Conservation (phyloP, 2,888 invertebrate species). For the Actias luna region DNA sequence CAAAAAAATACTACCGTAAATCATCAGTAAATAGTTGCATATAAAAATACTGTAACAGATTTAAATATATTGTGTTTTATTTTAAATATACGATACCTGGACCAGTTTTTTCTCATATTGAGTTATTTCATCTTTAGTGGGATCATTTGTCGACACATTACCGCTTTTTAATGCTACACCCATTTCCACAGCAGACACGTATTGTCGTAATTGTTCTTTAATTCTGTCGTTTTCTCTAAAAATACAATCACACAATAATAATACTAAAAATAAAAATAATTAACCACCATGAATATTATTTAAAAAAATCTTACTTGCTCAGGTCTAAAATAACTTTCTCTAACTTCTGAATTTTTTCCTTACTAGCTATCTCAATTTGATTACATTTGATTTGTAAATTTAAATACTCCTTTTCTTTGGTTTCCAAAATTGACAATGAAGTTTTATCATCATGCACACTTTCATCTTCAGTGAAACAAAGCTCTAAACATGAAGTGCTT, state of each 20-base stretch:
- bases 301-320: slow-evolving; percentile 76
- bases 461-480: slow-evolving; percentile 76
- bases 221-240: slow-evolving; percentile 90
- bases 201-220: slow-evolving; percentile 92
- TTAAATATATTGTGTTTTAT: background rate
- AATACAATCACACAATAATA: slow-evolving; percentile 3
- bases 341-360: slow-evolving; percentile 72
- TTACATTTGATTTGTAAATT: slow-evolving; percentile 79
- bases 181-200: slow-evolving; percentile 93
- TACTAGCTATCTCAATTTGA: slow-evolving; percentile 66
- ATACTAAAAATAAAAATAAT: slow-evolving; percentile 8
- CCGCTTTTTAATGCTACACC: slow-evolving; percentile 89
- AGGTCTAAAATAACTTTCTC: slow-evolving; percentile 83
- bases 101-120: slow-evolving; percentile 93
- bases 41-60: background rate
- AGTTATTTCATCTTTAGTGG: slow-evolving; percentile 85
- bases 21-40: background rate
- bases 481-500: slow-evolving; percentile 73
- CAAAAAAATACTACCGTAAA: slow-evolving; percentile 19
- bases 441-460: slow-evolving; percentile 61
- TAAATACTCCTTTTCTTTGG: slow-evolving; percentile 73
- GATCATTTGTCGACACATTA: slow-evolving; percentile 38
- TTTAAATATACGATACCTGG: slow-evolving; percentile 79
- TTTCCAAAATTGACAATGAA: slow-evolving; percentile 58
- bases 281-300: too few species aligned